Base-by-base conservation (phyloP, 2,113 vertebrate species). In the Gallinago paraguaiae region DNA sequence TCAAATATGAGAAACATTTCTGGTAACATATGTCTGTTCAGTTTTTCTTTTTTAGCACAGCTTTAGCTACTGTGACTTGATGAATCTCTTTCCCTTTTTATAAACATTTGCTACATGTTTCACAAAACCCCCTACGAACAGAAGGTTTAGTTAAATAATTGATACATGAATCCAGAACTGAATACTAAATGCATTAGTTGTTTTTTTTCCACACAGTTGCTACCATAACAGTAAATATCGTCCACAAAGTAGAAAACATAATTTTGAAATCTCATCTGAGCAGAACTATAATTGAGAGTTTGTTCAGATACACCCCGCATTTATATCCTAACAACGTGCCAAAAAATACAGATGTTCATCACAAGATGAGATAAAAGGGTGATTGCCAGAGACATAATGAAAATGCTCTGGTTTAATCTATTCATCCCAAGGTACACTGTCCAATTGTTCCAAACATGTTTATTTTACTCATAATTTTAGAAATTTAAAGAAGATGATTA, bases 91-190 rank as follows among this genome's bases (percentile, higher is more conserved):
- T 86, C n/a, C 75, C 25, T 83, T 96, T 96, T 81, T 69, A 84
- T 79, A 94, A 96, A 96, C 92, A 96, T 95, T 96, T 95, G 65
- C 86, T 84, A 88, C 4, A 10, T 90, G 51, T 89, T 93, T 94
- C 84, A 60, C 12, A 90, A 91, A 88, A 81, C 88, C 82, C 35
- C 6, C 54, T 74, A 50, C 48, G 81, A 96, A 86, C 92, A 97
- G 93, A 96, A 95, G 82, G 92, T 77, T 95, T 84, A 92, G 92
- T 77, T 97, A 89, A 94, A 95, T 95, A 93, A 96, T 92, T 93
- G 88, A 92, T 87, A 90, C n/a, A 82, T 24, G 54, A 91, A 82
- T 82, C 69, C 63, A 91, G 78, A 91, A 89, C 28, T 53, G 86
- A 96, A 91, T 95, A 97, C 65, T 94, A 92, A 96, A 96, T n/a